phyloP scores from a whole-genome alignment of 2,888 invertebrate species.

The Phania funesta region DNA sequence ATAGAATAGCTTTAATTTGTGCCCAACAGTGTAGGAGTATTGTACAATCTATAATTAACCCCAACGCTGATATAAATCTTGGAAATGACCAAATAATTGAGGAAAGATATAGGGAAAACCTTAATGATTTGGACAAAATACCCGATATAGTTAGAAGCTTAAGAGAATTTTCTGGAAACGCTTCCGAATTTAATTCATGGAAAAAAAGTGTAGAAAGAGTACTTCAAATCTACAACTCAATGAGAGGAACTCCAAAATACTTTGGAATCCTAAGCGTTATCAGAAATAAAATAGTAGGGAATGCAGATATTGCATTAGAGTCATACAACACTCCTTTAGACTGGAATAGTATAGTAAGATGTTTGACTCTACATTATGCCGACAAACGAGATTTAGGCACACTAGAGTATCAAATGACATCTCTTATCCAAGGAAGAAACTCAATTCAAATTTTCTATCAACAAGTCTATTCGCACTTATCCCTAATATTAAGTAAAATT shows the following conservation, averaged over 20 bases:
- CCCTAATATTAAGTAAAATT: not conserved
- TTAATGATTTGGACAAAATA: too few species aligned
- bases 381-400: not conserved
- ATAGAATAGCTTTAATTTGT: not conserved
- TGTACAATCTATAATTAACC: not conserved
- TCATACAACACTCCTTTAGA: too few species aligned
- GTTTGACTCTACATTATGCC: not conserved
- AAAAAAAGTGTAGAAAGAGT: not conserved
- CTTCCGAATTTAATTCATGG: not conserved
- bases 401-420: not conserved
- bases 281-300: constrained; percentile 4
- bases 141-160: too few species aligned
- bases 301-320: too few species aligned
- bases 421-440: not conserved
- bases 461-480: not conserved
- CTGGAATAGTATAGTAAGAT: not conserved
- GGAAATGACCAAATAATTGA: constrained; percentile 1
- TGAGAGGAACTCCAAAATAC: not conserved
- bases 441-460: not conserved
- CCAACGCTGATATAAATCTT: not conserved
- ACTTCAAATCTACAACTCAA: too few species aligned
- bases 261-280: not conserved
- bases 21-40: not conserved
- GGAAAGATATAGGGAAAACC: not conserved
- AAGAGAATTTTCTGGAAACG: not conserved